A percentile compares a stretch with the other conserved stretches of the same genome.
Evolutionary conservation across 2,888 invertebrate genomes (phyloP).

Genomic region (Gymnocheta viridis): DNA sequence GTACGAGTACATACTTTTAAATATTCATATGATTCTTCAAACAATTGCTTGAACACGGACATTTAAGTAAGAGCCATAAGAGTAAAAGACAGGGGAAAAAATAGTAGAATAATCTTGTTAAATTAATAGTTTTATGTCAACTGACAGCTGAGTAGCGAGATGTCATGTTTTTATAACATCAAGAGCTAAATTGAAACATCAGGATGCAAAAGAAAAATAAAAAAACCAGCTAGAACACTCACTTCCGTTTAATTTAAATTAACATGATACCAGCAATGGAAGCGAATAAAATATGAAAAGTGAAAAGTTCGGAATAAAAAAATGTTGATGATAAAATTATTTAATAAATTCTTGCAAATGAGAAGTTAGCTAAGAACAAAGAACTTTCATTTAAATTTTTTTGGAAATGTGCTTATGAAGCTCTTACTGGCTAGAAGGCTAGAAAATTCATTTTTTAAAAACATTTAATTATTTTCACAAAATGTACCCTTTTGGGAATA

Average conservation of each 20-base stretch:
- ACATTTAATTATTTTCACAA: no score
- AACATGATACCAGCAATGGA: conserved; percentile 41
- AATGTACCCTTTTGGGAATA: no score
- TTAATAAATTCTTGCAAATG: not conserved
- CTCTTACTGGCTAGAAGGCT: no score
- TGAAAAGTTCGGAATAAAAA: not conserved
- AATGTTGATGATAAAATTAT: not conserved
- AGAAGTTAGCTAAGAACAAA: no score
- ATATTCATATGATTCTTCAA: conserved; percentile 14
- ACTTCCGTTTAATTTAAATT: conserved; percentile 61
- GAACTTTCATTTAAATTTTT: no score
- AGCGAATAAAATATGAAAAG: not conserved
- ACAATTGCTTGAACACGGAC: not conserved
- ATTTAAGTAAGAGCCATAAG: not conserved
- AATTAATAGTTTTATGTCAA: conserved; percentile 63
- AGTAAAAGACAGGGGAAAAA: not conserved
- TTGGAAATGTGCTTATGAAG: no score
- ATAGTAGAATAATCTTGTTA: conserved; percentile 41
- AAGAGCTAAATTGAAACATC: conserved; percentile 57
- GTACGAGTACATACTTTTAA: not conserved
- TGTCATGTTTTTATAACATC: conserved; percentile 47
- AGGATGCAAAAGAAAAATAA: conserved; percentile 4
- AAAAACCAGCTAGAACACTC: conserved; percentile 31
- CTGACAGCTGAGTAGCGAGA: conserved; percentile 35
- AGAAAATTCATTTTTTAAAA: no score